Evolutionary conservation across 2,888 invertebrate species (phyloP), one percentile per base, ranked within the genome.

Genomic region (Eugnorisma glareosa): DNA sequence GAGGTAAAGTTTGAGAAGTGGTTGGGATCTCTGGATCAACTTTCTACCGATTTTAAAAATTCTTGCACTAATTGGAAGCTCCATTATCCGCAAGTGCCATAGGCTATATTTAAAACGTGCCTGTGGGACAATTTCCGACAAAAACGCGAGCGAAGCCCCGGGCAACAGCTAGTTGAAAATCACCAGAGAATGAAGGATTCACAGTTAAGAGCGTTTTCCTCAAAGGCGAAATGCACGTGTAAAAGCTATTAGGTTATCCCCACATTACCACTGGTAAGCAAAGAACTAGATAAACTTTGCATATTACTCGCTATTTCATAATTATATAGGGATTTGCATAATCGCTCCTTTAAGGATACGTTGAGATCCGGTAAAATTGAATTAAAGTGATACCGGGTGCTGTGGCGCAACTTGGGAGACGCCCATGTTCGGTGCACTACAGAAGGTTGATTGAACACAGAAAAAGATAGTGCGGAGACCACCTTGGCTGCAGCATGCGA

Each of bases 281-380:
- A 66, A 66, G 73, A 59, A 77, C 61, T 61, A 28, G 61, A 45
- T 67, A 57, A 18, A 70, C 15, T 81, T 81, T 66, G 81, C 78
- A 67, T 78, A 83, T 78, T 57, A 69, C 69, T 67, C 40, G 61
- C 69, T 73, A 61, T 67, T 69, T 43, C 5, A 67, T 81, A 79
- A 81, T 84, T 66, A 74, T 43, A 78, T 79, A 84, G 43, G 1
- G 5, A 84, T 82, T 70, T 84, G 48, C 73, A 84, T 82, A 84
- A 84, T 82, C 21, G 59, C 48, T 73, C 24, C 40, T 84, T n/a
- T 79, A 84, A 67, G 69, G 69, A 79, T 70, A 84, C 69, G 69
- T 61, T 73, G 35, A 70, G 74, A 84, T 79, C 81, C 74, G 81
- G 81, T 74, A 70, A 79, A 81, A 82, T 82, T 82, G 84, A 84